Conservation (phyloP, 2,888 invertebrate genomes). For the Mongoloraphidia duomilia region DNA sequence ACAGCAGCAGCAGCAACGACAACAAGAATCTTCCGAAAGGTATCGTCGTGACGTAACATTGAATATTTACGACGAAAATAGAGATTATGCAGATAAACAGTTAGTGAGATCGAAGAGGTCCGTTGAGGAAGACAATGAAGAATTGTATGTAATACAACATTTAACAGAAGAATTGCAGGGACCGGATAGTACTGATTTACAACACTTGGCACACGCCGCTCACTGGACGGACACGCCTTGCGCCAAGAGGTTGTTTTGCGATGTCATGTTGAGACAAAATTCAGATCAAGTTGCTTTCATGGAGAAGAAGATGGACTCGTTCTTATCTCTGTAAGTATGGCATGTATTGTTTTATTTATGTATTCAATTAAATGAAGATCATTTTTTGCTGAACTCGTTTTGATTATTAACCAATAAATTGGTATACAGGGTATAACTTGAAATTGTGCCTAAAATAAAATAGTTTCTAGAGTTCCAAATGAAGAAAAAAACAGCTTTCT, state of each 20-base stretch:
- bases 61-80: constrained; percentile 32
- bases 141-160: constrained; percentile 24
- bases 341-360: too few species aligned
- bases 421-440: too few species aligned
- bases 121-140: constrained; percentile 28
- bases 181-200: constrained; percentile 21
- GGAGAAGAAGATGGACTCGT: constrained; percentile 68
- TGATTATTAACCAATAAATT: too few species aligned
- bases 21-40: constrained; percentile 17
- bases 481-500: too few species aligned
- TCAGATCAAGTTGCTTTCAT: constrained; percentile 55
- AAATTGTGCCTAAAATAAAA: too few species aligned
- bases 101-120: constrained; percentile 23
- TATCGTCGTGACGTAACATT: constrained; percentile 8
- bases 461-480: too few species aligned
- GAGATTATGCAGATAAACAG: constrained; percentile 35
- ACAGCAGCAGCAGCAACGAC: neutral
- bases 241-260: constrained; percentile 63
- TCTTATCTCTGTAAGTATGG: constrained; percentile 54
- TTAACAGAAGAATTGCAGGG: constrained; percentile 23
- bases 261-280: constrained; percentile 53
- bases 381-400: too few species aligned
- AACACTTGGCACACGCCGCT: constrained; percentile 18
- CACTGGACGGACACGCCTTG: constrained; percentile 66
- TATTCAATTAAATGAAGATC: too few species aligned